These are phyloP conservation scores for Sylvilagus floridanus DNA, from an alignment of 2,797 vertebrate genomes.

Conservation along the genomic window DNA sequence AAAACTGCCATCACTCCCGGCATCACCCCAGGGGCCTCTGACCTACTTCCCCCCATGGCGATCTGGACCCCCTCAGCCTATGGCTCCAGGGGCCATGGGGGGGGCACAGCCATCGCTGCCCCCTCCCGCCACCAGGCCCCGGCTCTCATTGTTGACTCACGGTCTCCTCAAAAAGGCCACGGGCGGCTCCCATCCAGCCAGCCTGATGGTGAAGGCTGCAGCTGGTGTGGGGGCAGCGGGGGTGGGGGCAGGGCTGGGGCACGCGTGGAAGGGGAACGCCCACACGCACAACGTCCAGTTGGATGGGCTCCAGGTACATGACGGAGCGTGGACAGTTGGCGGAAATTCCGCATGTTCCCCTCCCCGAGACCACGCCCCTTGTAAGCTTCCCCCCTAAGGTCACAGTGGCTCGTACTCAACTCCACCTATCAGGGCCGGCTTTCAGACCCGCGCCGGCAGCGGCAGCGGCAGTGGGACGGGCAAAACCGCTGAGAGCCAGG, in stretches of 20 bases:
- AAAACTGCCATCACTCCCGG: not conserved
- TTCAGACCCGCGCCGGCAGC: not conserved
- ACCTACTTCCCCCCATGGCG: constrained; percentile 44
- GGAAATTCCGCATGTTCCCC: not conserved
- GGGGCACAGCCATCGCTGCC: not conserved
- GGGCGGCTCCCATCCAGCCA: not conserved
- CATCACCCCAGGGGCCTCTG: not conserved
- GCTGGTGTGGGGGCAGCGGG: not conserved
- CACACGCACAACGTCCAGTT: constrained; percentile 9
- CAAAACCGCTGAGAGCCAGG: not conserved
- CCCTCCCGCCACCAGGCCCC: not conserved
- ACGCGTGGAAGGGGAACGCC: not conserved
- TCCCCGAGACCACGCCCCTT: not conserved
- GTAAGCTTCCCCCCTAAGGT: not conserved
- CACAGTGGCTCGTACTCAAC: fast-evolving
- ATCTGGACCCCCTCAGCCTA: not conserved
- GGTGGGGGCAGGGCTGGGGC: not conserved
- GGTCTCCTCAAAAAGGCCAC: not conserved
- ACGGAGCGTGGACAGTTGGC: not conserved
- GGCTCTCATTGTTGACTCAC: not conserved
- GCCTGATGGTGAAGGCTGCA: not conserved
- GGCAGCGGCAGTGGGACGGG: fast-evolving
- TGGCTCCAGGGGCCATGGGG: not conserved
- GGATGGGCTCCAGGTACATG: not conserved
- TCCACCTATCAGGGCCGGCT: not conserved